phyloP scores from a whole-genome alignment of 2,888 invertebrate genomes.

The Drosophila mercatorum region DNA sequence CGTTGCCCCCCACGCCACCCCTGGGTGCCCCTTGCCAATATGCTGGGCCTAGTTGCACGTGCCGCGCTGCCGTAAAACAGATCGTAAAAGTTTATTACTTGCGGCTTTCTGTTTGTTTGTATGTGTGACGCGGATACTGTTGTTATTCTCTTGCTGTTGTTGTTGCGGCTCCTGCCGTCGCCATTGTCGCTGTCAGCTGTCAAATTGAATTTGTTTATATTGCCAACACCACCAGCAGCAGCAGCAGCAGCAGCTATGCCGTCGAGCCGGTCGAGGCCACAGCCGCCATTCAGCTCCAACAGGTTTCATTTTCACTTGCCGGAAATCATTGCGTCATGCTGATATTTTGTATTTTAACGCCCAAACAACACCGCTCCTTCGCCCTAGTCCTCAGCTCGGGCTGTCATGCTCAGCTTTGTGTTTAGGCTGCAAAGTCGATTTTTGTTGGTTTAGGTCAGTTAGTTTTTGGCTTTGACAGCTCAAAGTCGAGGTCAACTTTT shows the following conservation, averaged over 20 bases:
- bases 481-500: constrained; percentile 83
- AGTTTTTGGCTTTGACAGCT: constrained; percentile 82
- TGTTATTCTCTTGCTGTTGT: constrained; percentile 35
- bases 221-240: constrained; percentile 59
- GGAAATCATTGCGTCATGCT: constrained; percentile 84
- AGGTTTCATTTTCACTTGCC: constrained; percentile 79
- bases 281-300: constrained; percentile 60
- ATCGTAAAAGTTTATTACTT: constrained; percentile 84
- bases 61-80: constrained; percentile 83
- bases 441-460: constrained; percentile 83
- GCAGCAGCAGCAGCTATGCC: constrained; percentile 28
- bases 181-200: constrained; percentile 78
- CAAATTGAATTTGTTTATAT: constrained; percentile 84
- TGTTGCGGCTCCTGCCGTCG: constrained; percentile 43
- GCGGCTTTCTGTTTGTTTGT: constrained; percentile 70
- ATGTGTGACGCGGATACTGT: constrained; percentile 46
- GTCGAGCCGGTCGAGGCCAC: constrained; percentile 31
- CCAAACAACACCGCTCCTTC: constrained; percentile 29
- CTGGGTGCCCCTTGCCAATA: constrained; percentile 26
- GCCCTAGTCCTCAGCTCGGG: constrained; percentile 5
- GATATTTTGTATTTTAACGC: constrained; percentile 83
- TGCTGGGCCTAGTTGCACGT: constrained; percentile 81
- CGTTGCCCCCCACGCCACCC: constrained; percentile 28
- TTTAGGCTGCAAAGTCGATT: constrained; percentile 77
- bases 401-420: constrained; percentile 68